Base-by-base conservation (phyloP, 2,888 invertebrate genomes). In the Blomia tropicalis region DNA sequence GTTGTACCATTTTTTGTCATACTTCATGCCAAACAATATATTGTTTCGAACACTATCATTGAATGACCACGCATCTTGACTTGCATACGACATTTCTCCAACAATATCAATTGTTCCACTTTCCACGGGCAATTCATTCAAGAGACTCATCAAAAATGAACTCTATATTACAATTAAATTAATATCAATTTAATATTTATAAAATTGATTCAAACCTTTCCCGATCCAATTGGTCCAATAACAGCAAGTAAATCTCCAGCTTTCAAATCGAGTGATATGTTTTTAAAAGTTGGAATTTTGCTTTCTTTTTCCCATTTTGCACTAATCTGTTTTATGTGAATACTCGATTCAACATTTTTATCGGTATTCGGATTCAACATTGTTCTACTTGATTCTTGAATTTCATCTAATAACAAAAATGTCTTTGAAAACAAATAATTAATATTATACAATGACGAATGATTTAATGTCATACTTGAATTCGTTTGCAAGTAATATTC, bases 161-260 rank as follows among this genome's bases (percentile, higher is more conserved):
- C 60, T 60, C 30, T 58, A 51, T 54, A 22, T 7, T 4, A 22
- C 14, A 41, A n/a, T 41, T 17, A 41, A 41, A 41, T 41, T 41
- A 17, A 17, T 41, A 41, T 14, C 41, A 17, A 41, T 14, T 41
- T 41, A 17, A 41, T n/a, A 41, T n/a, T 70, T 41, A n/a, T 17
- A 41, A 41, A 41, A 41, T 41, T 41, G n/a, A 41, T n/a, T n/a
- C n/a, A n/a, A 17, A 79, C 80, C 75, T 88, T 92, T 70, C 91
- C 92, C 31, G 86, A 79, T 7, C 91, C 92, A 11, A 91, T 89
- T 0, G 88, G 82, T 14, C 91, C 91, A 64, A 91, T 84, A 19
- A 92, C 78, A 1, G 85, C 87, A 68, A 85, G 81, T 60, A 81
- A 75, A 58, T 76, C 72, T 2, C 76, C 75, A 2, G 71, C 67